Percentiles rank a stretch among this genome's conserved stretches.
Conservation (phyloP, 2,113 vertebrate genomes). For the Stegostoma tigrinum region DNA sequence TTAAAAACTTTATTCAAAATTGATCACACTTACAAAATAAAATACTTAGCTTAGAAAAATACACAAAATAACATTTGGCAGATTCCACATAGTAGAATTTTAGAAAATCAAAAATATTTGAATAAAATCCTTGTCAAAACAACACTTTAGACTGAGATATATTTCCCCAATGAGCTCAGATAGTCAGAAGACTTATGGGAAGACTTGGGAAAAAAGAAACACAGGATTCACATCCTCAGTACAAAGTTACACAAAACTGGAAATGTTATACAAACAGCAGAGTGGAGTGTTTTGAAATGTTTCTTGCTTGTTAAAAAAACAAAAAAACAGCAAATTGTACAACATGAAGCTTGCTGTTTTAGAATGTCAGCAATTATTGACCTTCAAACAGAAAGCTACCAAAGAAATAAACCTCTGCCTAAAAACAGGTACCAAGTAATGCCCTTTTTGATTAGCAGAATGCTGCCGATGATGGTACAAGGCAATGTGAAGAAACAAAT, state of each 20-base stretch:
- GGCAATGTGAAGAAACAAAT: not conserved
- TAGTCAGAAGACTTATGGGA: not conserved
- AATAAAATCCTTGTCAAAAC: not conserved
- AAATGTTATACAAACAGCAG: not conserved
- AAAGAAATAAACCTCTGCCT: too few species aligned
- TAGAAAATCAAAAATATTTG: not conserved
- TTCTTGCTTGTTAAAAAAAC: not conserved
- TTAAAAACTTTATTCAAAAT: not conserved
- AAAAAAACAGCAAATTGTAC: not conserved
- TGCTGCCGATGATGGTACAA: not conserved
- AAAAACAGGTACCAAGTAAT: not conserved
- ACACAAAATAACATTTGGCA: not conserved
- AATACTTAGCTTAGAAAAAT: slow-evolving; percentile 21
- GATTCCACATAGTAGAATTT: not conserved
- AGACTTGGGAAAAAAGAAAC: not conserved
- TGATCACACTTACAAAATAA: not conserved
- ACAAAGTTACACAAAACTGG: not conserved
- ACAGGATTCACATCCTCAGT: not conserved
- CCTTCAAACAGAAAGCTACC: not conserved
- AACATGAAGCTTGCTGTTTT: not conserved
- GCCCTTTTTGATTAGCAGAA: not conserved
- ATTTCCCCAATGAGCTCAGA: not conserved
- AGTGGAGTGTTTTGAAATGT: not conserved
- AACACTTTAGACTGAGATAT: not conserved
- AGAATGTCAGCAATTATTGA: not conserved